Evolutionary conservation across 2,888 invertebrate genomes (phyloP), one percentile per base, ranked within the genome.

Genomic region (Diaprepes abbreviatus): DNA sequence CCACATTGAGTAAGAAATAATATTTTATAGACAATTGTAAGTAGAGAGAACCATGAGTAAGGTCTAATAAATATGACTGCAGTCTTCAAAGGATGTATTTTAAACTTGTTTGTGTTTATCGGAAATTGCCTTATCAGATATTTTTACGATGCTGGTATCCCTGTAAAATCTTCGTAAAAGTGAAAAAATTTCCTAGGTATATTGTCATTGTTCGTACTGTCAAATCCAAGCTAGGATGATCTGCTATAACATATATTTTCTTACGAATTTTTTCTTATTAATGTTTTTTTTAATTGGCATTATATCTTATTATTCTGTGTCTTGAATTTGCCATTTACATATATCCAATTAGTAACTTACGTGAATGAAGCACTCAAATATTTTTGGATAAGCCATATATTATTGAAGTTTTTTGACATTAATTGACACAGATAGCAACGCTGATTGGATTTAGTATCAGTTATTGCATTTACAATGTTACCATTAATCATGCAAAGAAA

Each of bases 11-110:
- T n/a, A n/a, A n/a, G n/a, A n/a, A n/a, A n/a, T n/a, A n/a, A n/a
- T n/a, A n/a, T n/a, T n/a, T n/a, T n/a, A n/a, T n/a, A n/a, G n/a
- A 59, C 17, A 28, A 36, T 57, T 57, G 38, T 24, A 5, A 28
- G 24, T 17, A 12, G 38, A n/a, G 40, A 24, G 21, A 17, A 59
- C 40, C 59, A 43, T n/a, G 59, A 19, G 31, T 59, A 43, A 21
- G 24, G 5, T 12, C n/a, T 33, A 6, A 54, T 17, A 54, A 33
- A 36, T 36, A 36, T 9, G 36, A 36, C 14, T 12, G 36, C 36
- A 12, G 36, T 12, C 36, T 36, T 36, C 36, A 12, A 36, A 12
- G 12, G 12, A 36, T 3, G 12, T 36, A 36, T 12, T 3, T 12
- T 36, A 36, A 36, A 36, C 3, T n/a, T 36, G 3, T 36, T 36